Percentiles rank a stretch among this genome's conserved stretches.
These are phyloP conservation scores for Spongilla lacustris DNA, from an alignment of 37 sponge, comb jelly and placozoan species.

Conservation along the genomic window DNA sequence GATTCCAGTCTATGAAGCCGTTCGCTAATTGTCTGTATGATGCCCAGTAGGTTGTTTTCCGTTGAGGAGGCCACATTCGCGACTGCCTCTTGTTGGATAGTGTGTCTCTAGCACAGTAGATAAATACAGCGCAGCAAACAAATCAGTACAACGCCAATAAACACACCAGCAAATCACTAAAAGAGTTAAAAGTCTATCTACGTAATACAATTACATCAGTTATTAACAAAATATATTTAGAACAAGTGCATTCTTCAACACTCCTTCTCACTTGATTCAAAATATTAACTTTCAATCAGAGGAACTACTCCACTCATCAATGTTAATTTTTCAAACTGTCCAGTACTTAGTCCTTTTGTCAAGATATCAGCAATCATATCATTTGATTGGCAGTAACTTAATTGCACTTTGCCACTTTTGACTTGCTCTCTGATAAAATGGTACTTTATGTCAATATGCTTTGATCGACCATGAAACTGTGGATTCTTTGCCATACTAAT, in stretches of 20 bases:
- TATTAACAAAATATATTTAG: neutral
- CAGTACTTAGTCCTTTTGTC: constrained; percentile 23
- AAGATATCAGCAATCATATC: constrained; percentile 43
- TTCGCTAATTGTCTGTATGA: too few species aligned
- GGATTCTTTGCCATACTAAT: constrained; percentile 41
- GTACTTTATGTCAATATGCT: constrained; percentile 37
- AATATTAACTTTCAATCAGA: neutral
- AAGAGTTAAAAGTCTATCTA: neutral
- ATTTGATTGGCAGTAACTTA: constrained; percentile 21
- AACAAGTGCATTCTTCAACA: neutral
- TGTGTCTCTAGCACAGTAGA: neutral
- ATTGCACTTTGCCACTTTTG: constrained; percentile 4
- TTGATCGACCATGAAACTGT: constrained; percentile 35
- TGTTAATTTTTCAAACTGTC: neutral
- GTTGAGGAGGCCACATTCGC: too few species aligned
- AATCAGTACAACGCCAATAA: neutral
- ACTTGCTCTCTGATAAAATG: constrained; percentile 30
- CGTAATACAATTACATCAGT: neutral
- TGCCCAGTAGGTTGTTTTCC: too few species aligned
- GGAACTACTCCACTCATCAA: neutral
- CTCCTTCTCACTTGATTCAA: neutral
- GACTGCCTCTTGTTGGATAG: too few species aligned
- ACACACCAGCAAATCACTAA: neutral
- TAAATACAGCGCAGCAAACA: neutral
- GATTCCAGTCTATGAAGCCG: too few species aligned